Conservation (phyloP, 2,797 vertebrate species). For the Avahi laniger region DNA sequence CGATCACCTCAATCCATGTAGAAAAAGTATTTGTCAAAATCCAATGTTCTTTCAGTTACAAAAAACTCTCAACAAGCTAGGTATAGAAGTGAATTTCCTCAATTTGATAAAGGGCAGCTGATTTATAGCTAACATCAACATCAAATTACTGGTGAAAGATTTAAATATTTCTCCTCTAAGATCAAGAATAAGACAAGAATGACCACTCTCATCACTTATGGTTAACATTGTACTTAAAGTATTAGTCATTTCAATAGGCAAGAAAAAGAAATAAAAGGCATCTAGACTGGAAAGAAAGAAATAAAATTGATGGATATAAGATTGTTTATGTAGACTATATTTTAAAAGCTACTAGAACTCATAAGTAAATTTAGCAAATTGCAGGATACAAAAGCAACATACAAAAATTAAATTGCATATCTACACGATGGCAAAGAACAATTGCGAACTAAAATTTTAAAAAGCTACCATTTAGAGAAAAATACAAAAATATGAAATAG, state of each 20-base stretch:
- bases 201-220: background rate
- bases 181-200: background rate
- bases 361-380: too few relatives aligned
- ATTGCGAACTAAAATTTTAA: background rate
- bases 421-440: background rate
- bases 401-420: background rate
- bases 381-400: too few relatives aligned
- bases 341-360: too few relatives aligned
- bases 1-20: background rate
- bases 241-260: background rate
- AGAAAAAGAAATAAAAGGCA: too few relatives aligned
- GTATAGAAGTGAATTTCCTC: background rate
- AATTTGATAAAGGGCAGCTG: background rate
- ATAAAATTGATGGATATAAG: too few relatives aligned
- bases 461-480: background rate
- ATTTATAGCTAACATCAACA: background rate
- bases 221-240: background rate
- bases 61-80: background rate
- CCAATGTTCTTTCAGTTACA: background rate
- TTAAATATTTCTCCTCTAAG: background rate
- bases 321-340: too few relatives aligned
- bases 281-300: too few relatives aligned
- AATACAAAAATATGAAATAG: background rate
- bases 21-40: background rate
- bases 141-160: background rate